These are phyloP conservation scores for Heliconius hortense DNA, from an alignment of 2,888 invertebrate species.

Conservation along the genomic window DNA sequence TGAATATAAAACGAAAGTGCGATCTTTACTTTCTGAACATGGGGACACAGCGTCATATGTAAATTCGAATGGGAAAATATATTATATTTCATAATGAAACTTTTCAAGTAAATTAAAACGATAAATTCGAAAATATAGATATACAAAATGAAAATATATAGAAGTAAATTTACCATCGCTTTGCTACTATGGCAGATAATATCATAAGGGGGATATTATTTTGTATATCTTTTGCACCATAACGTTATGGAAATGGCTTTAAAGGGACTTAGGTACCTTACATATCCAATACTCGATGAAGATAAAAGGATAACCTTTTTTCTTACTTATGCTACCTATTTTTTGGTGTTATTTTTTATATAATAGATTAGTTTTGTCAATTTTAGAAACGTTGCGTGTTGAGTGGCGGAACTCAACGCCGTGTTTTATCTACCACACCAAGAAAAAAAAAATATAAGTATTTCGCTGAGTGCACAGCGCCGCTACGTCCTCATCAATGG, in stretches of 20 bases:
- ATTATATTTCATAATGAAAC: background rate
- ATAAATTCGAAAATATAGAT: background rate
- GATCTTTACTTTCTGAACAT: background rate
- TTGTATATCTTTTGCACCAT: constrained; percentile 33
- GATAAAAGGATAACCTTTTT: constrained; percentile 29
- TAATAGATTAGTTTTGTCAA: background rate
- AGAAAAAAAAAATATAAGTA: too few species aligned
- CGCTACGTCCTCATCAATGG: too few species aligned
- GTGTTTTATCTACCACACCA: too few species aligned
- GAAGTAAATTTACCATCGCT: constrained; percentile 1
- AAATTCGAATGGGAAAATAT: background rate
- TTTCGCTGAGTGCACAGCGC: too few species aligned
- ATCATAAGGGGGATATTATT: constrained; percentile 25
- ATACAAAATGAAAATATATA: constrained; percentile 11
- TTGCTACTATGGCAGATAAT: constrained; percentile 18
- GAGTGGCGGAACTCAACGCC: too few species aligned
- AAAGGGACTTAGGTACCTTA: constrained; percentile 29
- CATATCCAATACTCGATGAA: constrained; percentile 23
- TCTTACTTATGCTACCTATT: background rate
- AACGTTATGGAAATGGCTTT: constrained; percentile 36
- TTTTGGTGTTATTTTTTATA: background rate
- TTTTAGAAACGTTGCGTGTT: too few species aligned
- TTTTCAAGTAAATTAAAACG: background rate
- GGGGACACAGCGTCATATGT: too few species aligned
- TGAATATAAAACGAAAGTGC: too few species aligned